phyloP scores from a whole-genome alignment of 35 echinoderm and acorn worm genomes.

The Ptychodera flava region DNA sequence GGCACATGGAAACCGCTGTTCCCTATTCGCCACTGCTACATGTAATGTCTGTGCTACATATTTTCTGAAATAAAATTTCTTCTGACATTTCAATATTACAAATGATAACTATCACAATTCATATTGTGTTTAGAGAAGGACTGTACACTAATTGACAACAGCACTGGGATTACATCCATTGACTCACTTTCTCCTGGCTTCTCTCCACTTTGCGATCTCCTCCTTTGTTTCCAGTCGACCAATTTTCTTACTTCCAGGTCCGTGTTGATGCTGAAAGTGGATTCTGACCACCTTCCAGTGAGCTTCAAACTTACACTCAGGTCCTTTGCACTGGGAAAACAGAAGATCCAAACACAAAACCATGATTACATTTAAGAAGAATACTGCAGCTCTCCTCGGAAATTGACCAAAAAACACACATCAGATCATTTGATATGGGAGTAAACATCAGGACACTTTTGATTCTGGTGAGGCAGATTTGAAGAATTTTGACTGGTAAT shows the following conservation, averaged over 20 bases:
- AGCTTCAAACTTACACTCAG: conserved; percentile 52
- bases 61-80: neutral
- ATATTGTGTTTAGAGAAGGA: too few relatives aligned
- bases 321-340: conserved; percentile 43
- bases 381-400: too few relatives aligned
- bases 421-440: neutral
- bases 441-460: neutral
- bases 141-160: neutral
- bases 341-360: too few relatives aligned
- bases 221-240: conserved; percentile 41
- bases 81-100: neutral
- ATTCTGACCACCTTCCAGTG: conserved; percentile 51
- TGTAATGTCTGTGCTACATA: neutral
- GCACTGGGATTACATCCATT: neutral
- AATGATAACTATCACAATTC: neutral
- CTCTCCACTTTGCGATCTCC: conserved; percentile 48
- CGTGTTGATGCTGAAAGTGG: conserved; percentile 49
- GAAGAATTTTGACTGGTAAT: too few relatives aligned
- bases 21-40: too few relatives aligned
- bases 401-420: neutral
- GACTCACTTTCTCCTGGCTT: conserved; percentile 36
- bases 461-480: neutral
- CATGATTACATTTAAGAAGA: too few relatives aligned
- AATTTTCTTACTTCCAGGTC: conserved; percentile 39
- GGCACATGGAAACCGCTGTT: neutral